phyloP scores from a whole-genome alignment of 2,113 vertebrate genomes.

The Triplophysa tibetana region DNA sequence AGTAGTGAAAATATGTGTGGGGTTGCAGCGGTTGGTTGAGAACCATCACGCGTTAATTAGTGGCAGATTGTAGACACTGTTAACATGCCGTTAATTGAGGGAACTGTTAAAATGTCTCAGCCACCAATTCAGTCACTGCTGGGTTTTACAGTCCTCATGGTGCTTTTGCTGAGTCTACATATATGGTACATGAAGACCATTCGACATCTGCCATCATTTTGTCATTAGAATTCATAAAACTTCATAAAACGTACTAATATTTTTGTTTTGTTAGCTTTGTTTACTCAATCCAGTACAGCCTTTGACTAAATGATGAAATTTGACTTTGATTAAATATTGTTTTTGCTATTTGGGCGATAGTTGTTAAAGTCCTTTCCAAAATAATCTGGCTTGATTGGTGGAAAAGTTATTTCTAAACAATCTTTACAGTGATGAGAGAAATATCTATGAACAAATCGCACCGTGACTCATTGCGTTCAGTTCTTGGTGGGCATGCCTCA shows the following conservation, averaged over 20 bases:
- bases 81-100: slow-evolving; percentile 55
- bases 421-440: slow-evolving; percentile 34
- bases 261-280: slow-evolving; percentile 20
- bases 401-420: slow-evolving; percentile 44
- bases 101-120: slow-evolving; percentile 45
- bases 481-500: slow-evolving; percentile 13
- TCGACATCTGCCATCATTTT: background rate
- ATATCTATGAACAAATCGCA: slow-evolving; percentile 29
- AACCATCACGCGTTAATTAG: slow-evolving; percentile 69
- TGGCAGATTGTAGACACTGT: slow-evolving; percentile 58
- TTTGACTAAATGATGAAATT: background rate
- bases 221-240: background rate
- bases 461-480: slow-evolving; percentile 19
- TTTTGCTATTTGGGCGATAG: slow-evolving; percentile 25
- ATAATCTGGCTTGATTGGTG: slow-evolving; percentile 37
- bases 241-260: background rate
- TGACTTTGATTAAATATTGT: slow-evolving; percentile 27
- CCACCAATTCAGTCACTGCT: slow-evolving; percentile 29
- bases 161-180: background rate
- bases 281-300: slow-evolving; percentile 5
- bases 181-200: background rate
- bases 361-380: slow-evolving; percentile 27
- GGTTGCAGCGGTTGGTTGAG: slow-evolving; percentile 60
- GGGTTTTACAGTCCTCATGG: slow-evolving; percentile 9
- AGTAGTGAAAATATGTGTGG: slow-evolving; percentile 26